Evolutionary conservation across 2,113 vertebrate genomes (phyloP), one percentile per base, ranked within the genome.

Genomic region (Sinocyclocheilus anshuiensis): DNA sequence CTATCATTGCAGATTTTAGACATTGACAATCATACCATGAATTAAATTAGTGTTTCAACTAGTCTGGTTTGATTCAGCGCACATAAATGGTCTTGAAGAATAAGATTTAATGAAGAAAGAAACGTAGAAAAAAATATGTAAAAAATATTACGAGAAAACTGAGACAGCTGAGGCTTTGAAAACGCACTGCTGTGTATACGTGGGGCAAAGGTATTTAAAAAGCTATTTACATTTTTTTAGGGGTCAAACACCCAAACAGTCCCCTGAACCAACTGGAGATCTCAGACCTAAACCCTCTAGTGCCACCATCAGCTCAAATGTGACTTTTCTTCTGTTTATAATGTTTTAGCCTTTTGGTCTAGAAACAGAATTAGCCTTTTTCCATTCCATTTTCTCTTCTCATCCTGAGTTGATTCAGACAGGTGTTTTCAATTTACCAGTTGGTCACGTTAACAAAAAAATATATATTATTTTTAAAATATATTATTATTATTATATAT

Each of bases 1-100:
- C 72, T n/a, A 24, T 75, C 20, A 39, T 42, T 61, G 33, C 77
- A 42, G 77, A 78, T 78, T 36, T 57, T 3, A 78, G 50, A 80
- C 55, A 16, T 9, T 80, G 77, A 59, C 12, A 57, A 4, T 80
- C 12, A 61, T 61, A n/a, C 36, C 20, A 61, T 42, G 12, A 79
- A 79, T 61, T 39, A 2, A 79, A 59, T 24, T 75, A 4, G 42
- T 24, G 10, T 26, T 75, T n/a, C 6, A 24, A 48, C 36, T 48
- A 75, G 42, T 24, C 42, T 75, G 72, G 11, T 75, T n/a, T 45
- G 10, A 45, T 75, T 75, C 20, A 75, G 22, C 42, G 13, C 39
- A 45, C 72, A 45, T 45, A 45, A 15, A 75, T 22, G 33, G 6
- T 22, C 9, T 22, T 72, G 18, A 1, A 72, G 18, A 71, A 22